Percentiles rank a stretch among this genome's conserved stretches.
phyloP scores from a whole-genome alignment of 2,797 vertebrate species.

The Triplophysa bombifrons region DNA sequence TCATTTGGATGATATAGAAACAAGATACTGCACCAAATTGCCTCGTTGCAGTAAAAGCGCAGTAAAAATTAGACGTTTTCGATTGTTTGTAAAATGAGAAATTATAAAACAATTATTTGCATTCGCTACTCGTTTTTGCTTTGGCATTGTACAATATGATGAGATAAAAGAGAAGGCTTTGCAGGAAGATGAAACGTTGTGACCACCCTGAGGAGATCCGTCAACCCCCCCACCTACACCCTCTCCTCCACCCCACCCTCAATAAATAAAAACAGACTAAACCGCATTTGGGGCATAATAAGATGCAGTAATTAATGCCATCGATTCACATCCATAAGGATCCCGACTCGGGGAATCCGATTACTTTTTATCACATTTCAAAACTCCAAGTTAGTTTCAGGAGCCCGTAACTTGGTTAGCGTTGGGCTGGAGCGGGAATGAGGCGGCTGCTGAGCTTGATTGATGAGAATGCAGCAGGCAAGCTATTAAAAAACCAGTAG shows the following conservation, averaged over 20 bases:
- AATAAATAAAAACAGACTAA: conserved; percentile 91
- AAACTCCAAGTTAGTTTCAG: conserved; percentile 93
- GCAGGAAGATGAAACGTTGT: conserved; percentile 38
- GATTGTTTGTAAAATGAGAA: conserved; percentile 7
- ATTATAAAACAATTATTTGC: background rate
- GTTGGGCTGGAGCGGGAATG: conserved; percentile 77
- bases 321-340: conserved; percentile 93
- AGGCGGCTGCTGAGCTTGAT: conserved; percentile 88
- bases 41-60: background rate
- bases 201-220: conserved; percentile 69
- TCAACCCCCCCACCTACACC: conserved; percentile 56
- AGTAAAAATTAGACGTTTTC: background rate
- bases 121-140: conserved; percentile 1
- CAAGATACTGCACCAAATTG: conserved; percentile 56
- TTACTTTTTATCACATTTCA: conserved; percentile 96
- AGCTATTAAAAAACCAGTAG: conserved; percentile 79
- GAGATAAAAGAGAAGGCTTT: conserved; percentile 57
- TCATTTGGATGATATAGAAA: conserved; percentile 32
- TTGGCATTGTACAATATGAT: background rate
- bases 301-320: conserved; percentile 98
- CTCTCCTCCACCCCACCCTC: conserved; percentile 60
- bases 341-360: conserved; percentile 88
- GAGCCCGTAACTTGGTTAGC: conserved; percentile 91
- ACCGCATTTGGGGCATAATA: conserved; percentile 90
- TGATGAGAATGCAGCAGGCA: conserved; percentile 86